Evolutionary conservation across 2,113 vertebrate species (phyloP).

Genomic region (Capreolus pygargus): DNA sequence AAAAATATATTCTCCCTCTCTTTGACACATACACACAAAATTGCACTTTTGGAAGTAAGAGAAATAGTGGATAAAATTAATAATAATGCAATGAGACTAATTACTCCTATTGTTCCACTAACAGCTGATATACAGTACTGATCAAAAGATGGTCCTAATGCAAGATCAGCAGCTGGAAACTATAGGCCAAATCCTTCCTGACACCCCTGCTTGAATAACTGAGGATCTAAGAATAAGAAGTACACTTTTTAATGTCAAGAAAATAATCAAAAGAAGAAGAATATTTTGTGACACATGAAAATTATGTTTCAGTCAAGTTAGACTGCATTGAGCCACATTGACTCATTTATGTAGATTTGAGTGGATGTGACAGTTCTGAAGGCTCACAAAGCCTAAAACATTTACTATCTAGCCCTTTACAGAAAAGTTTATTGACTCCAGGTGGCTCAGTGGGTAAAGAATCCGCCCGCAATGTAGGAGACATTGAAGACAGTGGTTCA

Average conservation of each 20-base stretch:
- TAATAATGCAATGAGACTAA: background rate
- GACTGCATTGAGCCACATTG: background rate
- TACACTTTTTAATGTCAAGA: background rate
- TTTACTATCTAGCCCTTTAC: background rate
- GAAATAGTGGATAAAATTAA: background rate
- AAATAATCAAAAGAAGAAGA: background rate
- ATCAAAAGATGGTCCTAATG: background rate
- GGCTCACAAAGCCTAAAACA: background rate
- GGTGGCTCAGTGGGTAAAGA: background rate
- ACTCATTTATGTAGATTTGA: background rate
- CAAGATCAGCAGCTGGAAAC: background rate
- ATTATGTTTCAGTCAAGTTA: background rate
- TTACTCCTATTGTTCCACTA: background rate
- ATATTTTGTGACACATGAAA: background rate
- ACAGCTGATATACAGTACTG: background rate
- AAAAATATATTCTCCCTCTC: background rate
- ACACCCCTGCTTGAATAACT: background rate
- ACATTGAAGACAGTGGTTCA: background rate
- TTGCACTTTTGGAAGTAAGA: background rate
- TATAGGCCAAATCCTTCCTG: background rate
- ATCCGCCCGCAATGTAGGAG: rapidly evolving
- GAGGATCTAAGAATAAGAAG: background rate
- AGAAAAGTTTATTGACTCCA: background rate
- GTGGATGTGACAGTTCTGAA: background rate
- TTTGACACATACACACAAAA: background rate